Evolutionary conservation across 2,888 invertebrate genomes (phyloP), one percentile per base, ranked within the genome.

Genomic region (Cataglyphis rosenhaueri): DNA sequence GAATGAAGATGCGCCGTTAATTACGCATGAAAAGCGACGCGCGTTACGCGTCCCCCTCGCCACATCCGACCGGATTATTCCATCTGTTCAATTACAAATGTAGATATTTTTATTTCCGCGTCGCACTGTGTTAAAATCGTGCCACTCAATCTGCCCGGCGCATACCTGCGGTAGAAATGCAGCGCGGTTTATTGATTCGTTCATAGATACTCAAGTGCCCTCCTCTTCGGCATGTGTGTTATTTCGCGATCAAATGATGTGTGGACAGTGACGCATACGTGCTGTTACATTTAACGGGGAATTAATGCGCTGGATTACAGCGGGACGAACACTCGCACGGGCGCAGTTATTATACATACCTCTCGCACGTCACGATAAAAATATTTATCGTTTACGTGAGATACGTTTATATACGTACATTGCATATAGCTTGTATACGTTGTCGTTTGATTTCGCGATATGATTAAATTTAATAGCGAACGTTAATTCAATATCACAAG

Each of bases 231-330:
- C 38, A 74, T 81, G 83, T 66, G 66, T 65, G 82, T 86, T 85
- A 83, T 85, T 71, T 81, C 82, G 35, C 59, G 52, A 84, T 71
- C 83, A 75, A 82, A 68, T 64, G 81, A 85, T 85, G 59, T 29
- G 81, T 65, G 71, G 71, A 64, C 64, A 73, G 55, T 38, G 66
- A 44, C 62, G 41, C 48, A 25, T 62, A 71, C 76, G 78, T 73
- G 75, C 68, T 52, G 64, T 86, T 82, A 75, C 75, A 75, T 76
- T 87, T 85, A 59, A 65, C 79, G 70, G 48, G 61, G 57, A 73
- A 86, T 89, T 84, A 83, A 89, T 83, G 32, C 76, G 41, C 38
- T 35, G 64, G 81, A 81, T 84, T 82, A 84, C 55, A 15, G 64
- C 41, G 57, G 44, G 52, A 52, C 73, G 84, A 78, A 84, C 71